A percentile compares a stretch with the other conserved stretches of the same genome.
Conservation (phyloP, 2,113 vertebrate species). For the Rattus rattus region DNA sequence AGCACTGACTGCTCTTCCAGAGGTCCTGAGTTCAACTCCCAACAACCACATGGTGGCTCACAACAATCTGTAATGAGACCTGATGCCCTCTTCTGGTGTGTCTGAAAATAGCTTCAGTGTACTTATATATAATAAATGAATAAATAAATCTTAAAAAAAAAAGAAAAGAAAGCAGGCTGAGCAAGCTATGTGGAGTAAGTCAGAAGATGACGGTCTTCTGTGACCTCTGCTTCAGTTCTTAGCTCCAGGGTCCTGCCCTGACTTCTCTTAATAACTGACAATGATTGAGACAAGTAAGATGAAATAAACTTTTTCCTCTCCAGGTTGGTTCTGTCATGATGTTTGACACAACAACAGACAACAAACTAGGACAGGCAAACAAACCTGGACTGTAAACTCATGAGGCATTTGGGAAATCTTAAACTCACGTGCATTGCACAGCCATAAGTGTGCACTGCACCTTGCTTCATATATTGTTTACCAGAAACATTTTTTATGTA, state of each 20-base stretch:
- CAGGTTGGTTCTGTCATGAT: neutral
- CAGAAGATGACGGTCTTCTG: neutral
- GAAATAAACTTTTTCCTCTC: neutral
- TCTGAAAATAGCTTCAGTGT: too few relatives aligned
- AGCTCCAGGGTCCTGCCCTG: neutral
- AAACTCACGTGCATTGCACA: neutral
- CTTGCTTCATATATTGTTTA: slow-evolving; percentile 28
- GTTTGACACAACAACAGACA: neutral
- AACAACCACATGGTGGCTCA: too few relatives aligned
- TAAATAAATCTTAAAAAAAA: too few relatives aligned
- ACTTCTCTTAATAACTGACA: neutral
- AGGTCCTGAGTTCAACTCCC: too few relatives aligned
- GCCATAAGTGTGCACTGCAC: neutral
- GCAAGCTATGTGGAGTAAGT: neutral
- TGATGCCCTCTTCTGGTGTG: too few relatives aligned
- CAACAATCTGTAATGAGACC: too few relatives aligned
- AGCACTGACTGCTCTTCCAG: too few relatives aligned
- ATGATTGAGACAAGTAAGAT: too few relatives aligned
- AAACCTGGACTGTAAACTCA: neutral
- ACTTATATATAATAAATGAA: too few relatives aligned
- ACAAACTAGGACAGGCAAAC: neutral
- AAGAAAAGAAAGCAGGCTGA: neutral
- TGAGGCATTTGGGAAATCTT: slow-evolving; percentile 36
- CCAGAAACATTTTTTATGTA: neutral
- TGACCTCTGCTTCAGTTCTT: neutral